Conservation (phyloP, 2,888 invertebrate genomes). For the Mythimna impura region DNA sequence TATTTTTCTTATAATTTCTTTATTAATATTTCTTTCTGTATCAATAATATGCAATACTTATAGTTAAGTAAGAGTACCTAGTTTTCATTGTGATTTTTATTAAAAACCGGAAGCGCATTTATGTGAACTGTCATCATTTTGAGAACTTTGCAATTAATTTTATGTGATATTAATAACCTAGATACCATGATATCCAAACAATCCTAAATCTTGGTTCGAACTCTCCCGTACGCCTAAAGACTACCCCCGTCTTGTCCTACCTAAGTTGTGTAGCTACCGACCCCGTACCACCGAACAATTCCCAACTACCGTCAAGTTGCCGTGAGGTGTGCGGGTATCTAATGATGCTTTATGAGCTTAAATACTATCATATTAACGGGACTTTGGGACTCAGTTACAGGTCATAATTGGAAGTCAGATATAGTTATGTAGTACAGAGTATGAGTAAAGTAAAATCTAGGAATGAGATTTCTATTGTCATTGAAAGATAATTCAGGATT, state of each 20-base stretch:
- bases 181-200: conserved; percentile 1
- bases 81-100: not conserved
- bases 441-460: too few species aligned
- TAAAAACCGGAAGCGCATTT: not conserved
- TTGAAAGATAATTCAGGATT: not conserved
- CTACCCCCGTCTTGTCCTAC: conserved; percentile 46
- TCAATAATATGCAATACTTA: too few species aligned
- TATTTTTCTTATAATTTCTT: too few species aligned
- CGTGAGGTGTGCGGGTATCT: conserved; percentile 65
- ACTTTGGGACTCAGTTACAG: conserved; percentile 39
- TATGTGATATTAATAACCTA: not conserved
- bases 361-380: conserved; percentile 78
- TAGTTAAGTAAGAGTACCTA: too few species aligned
- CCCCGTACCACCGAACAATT: conserved; percentile 66
- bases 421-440: not conserved
- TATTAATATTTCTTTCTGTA: too few species aligned
- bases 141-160: not conserved
- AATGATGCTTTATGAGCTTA: conserved; percentile 83
- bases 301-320: conserved; percentile 62
- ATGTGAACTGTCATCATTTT: not conserved
- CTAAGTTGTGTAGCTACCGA: not conserved
- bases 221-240: conserved; percentile 66
- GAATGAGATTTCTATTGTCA: not conserved
- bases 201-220: not conserved
- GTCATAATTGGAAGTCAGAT: conserved; percentile 2